Base-by-base conservation (phyloP, 1,140 invertebrate species). In the Pollicipes pollicipes region DNA sequence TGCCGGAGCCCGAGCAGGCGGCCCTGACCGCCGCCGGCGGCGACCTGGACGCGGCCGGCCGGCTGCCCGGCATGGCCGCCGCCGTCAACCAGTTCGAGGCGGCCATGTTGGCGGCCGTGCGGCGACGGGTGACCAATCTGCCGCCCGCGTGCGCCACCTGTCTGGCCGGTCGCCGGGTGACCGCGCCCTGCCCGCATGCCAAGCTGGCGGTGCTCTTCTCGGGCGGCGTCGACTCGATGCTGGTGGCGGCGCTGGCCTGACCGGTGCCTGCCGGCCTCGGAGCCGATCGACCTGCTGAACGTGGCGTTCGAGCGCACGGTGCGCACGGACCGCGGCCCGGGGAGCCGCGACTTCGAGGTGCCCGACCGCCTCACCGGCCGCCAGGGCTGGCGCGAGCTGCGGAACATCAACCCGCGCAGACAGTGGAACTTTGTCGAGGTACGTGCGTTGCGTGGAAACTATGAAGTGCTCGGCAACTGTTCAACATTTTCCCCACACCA, bases 211-310 rank as follows among this genome's bases (percentile, higher is more conserved):
- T 98, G 72, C 81, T 97, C 74, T 98, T 97, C 83, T 98, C 95
- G 75, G 95, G 95, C 70, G 96, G 96, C 31, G 82, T 98, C 24
- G 96, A 98, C 82, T 98, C 95, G 67, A 87, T 91, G 31, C 85
- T 97, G 75, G 80, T 98, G 73, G 89, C 95, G 37, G 82, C 87
- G 37, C 78, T 97, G 31, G 86, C 88, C 28, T n/a, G 83, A 95
- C 79, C 86, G 86, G 82, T 88, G 84, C 82, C 77, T 94, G 30
- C 81, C 86, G 4, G 73, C 76, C 73, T 76, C 83, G 63, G 86
- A 91, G 77, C 83, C 87, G 45, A 93, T 98, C 76, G 95, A 98
- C 81, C 83, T 98, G n/a, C 84, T 97, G 28, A 98, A 98, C 85
- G 92, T 98, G 32, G 91, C 94, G n/a, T 98, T 98, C 83, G 85